Conservation (phyloP, 2,113 vertebrate species). For the Marcusenius ussheri region DNA sequence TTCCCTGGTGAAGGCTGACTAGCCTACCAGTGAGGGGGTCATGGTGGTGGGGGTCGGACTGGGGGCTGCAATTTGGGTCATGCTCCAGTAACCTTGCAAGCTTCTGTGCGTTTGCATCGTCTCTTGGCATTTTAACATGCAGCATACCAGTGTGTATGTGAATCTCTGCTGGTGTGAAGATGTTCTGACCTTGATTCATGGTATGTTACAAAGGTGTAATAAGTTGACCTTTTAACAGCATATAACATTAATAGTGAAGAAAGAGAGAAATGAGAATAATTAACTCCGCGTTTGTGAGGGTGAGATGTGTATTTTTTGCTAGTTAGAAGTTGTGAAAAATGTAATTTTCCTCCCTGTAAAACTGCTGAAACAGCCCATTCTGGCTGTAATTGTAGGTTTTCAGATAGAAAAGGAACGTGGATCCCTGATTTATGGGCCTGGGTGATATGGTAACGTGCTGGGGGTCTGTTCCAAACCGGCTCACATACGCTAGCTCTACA, state of each 20-base stretch:
- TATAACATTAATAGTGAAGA: background rate
- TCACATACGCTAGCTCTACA: background rate
- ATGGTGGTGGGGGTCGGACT: background rate
- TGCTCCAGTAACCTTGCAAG: background rate
- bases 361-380: background rate
- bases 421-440: background rate
- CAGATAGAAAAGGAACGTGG: background rate
- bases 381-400: background rate
- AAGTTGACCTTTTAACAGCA: background rate
- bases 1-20: background rate
- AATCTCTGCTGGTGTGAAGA: background rate
- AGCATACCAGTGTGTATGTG: background rate
- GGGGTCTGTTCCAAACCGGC: background rate
- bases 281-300: background rate
- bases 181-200: background rate
- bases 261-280: background rate
- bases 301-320: background rate
- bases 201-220: background rate
- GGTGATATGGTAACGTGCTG: background rate
- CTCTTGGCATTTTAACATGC: background rate
- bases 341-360: background rate
- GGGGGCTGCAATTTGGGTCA: background rate
- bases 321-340: background rate
- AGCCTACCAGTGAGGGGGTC: background rate
- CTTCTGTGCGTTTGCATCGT: background rate